These are phyloP conservation scores for Hylia prasina DNA, from an alignment of 2,113 vertebrate species.

Conservation along the genomic window DNA sequence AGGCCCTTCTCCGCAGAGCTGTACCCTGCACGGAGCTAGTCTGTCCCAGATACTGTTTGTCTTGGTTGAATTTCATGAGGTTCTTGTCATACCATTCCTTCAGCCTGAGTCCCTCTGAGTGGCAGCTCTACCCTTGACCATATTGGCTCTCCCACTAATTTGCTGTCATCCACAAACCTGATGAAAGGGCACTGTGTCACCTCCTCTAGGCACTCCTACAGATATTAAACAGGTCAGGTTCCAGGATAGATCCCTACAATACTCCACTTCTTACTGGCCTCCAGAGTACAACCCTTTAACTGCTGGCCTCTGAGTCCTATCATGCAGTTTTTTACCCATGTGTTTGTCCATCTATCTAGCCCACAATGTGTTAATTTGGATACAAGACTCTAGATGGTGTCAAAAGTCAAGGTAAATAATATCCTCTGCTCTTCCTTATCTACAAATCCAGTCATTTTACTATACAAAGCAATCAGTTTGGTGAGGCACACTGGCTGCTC, in stretches of 20 bases:
- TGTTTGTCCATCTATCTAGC: background rate
- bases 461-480: background rate
- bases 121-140: background rate
- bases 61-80: background rate
- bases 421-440: background rate
- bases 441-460: background rate
- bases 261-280: background rate
- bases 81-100: background rate
- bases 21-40: background rate
- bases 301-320: background rate
- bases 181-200: background rate
- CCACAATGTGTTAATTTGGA: background rate
- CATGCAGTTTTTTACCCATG: background rate
- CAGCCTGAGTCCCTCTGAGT: background rate
- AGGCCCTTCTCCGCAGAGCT: background rate
- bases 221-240: background rate
- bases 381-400: fast-evolving
- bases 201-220: background rate
- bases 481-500: background rate
- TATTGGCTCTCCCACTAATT: background rate
- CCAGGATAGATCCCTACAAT: background rate
- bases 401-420: background rate
- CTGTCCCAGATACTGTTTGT: background rate
- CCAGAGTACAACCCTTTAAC: background rate
- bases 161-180: background rate